phyloP scores from a whole-genome alignment of 2,113 vertebrate species.

The Rhodinocichla rosea region DNA sequence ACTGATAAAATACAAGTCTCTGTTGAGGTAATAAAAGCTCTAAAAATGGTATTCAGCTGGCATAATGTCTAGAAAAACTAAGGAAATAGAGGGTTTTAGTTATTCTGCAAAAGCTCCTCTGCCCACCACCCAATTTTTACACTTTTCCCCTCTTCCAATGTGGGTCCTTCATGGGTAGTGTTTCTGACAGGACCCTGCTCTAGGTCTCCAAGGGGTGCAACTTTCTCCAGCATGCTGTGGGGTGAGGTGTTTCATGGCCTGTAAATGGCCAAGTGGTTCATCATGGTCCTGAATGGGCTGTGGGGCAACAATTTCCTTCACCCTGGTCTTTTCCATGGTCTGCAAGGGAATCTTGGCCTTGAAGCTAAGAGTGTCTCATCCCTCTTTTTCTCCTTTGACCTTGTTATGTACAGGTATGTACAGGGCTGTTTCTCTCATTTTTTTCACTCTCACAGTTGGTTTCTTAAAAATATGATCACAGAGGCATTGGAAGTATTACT shows the following conservation, averaged over 20 bases:
- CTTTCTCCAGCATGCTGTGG: background rate
- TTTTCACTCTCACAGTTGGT: background rate
- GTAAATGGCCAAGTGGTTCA: background rate
- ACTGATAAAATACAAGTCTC: background rate
- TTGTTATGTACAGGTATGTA: rapidly evolving
- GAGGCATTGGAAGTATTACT: background rate
- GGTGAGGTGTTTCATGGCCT: rapidly evolving
- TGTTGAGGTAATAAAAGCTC: background rate
- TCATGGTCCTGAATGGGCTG: background rate
- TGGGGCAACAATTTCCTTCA: rapidly evolving
- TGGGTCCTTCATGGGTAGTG: background rate
- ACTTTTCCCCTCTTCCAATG: background rate
- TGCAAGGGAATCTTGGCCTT: background rate
- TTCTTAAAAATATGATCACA: background rate
- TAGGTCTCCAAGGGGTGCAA: background rate
- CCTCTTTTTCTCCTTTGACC: background rate
- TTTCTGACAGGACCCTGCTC: background rate
- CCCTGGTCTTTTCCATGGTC: background rate
- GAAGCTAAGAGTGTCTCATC: background rate
- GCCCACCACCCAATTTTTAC: background rate
- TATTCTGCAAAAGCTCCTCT: background rate
- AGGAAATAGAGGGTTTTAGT: background rate
- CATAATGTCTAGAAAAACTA: background rate
- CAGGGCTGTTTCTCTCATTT: background rate
- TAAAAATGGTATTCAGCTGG: background rate